Percentiles rank a stretch among this genome's conserved stretches.
Conservation (phyloP, 2,888 invertebrate species). For the Dryococelus australis region DNA sequence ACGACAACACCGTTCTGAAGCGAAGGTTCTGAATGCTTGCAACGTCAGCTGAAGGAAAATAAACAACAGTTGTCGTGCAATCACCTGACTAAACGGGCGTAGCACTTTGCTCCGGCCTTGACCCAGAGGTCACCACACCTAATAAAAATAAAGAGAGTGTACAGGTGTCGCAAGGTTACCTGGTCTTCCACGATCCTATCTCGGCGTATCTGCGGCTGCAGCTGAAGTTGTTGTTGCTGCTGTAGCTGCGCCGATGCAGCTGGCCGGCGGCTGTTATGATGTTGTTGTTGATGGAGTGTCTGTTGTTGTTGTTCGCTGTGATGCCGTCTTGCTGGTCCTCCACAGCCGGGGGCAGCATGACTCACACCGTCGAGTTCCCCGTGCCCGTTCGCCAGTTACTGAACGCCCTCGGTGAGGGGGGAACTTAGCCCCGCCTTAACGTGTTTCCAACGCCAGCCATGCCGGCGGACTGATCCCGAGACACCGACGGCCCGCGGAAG, state of each 20-base stretch:
- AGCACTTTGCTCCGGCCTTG: background rate
- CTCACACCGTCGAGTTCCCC: background rate
- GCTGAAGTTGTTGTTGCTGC: constrained; percentile 47
- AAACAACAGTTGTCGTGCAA: too few relatives aligned
- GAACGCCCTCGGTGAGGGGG: background rate
- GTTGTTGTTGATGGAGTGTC: constrained; percentile 64
- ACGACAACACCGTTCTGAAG: too few relatives aligned
- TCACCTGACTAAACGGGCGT: background rate
- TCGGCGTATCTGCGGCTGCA: constrained; percentile 66
- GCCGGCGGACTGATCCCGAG: too few relatives aligned
- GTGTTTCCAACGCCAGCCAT: too few relatives aligned
- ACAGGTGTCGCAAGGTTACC: constrained; percentile 36
- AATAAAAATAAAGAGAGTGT: background rate
- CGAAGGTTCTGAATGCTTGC: too few relatives aligned
- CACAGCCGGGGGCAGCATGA: constrained; percentile 32
- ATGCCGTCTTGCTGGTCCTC: constrained; percentile 58
- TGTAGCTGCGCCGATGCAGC: constrained; percentile 56
- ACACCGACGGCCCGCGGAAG: too few relatives aligned
- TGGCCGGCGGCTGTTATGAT: constrained; percentile 64
- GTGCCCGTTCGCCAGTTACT: too few relatives aligned
- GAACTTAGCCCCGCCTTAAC: background rate
- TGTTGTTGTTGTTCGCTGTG: constrained; percentile 60
- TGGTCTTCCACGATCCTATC: constrained; percentile 64
- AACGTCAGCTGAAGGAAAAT: too few relatives aligned
- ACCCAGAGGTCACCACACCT: background rate